Evolutionary conservation across 2,113 vertebrate species (phyloP).

Genomic region (Neogobius melanostomus): DNA sequence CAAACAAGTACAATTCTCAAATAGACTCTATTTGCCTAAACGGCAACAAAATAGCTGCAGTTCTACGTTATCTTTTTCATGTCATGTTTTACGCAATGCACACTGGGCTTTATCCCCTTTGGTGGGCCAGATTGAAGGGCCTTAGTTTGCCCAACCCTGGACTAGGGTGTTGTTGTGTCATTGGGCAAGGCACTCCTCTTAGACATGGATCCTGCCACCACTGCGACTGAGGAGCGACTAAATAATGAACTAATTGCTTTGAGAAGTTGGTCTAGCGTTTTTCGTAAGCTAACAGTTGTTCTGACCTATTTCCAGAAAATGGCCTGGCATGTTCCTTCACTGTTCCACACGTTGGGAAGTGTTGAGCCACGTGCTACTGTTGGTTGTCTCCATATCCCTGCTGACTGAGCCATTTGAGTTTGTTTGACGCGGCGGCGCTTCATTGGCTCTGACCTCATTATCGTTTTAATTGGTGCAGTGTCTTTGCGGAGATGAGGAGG

Average conservation of each 20-base stretch:
- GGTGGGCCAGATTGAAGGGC: no score
- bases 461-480: slow-evolving; percentile 40
- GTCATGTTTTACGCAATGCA: no score
- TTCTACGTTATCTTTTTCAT: no score
- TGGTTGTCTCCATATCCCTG: neutral
- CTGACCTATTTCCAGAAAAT: neutral
- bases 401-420: neutral
- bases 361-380: neutral
- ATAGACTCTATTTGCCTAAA: no score
- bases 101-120: no score
- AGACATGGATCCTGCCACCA: neutral
- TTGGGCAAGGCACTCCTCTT: neutral
- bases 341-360: neutral
- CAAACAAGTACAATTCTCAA: no score
- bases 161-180: neutral
- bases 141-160: neutral
- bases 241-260: neutral
- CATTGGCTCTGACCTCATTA: slow-evolving; percentile 40
- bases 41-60: no score
- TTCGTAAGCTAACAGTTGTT: neutral
- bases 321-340: neutral
- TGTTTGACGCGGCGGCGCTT: neutral
- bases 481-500: slow-evolving; percentile 18
- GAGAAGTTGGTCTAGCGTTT: neutral
- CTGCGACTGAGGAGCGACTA: neutral